Percentiles rank a stretch among this genome's conserved stretches.
Conservation (phyloP, 2,888 invertebrate species). For the Nomada flava region DNA sequence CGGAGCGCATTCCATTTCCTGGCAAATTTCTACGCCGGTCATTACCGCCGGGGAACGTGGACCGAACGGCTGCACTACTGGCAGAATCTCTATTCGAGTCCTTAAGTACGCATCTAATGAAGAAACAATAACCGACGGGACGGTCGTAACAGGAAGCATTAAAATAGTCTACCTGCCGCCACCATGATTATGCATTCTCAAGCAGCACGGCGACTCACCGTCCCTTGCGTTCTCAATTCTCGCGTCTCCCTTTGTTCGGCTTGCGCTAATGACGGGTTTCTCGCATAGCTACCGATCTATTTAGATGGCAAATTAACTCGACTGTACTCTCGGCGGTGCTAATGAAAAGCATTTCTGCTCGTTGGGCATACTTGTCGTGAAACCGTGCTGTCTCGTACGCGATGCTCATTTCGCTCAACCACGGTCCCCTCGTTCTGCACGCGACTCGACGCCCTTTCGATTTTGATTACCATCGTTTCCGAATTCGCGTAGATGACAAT, state of each 20-base stretch:
- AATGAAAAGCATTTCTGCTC: conserved; percentile 67
- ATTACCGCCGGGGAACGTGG: neutral
- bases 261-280: conserved; percentile 65
- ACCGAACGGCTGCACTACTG: neutral
- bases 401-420: conserved; percentile 18
- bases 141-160: conserved; percentile 63
- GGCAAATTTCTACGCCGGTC: conserved; percentile 22
- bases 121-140: conserved; percentile 73
- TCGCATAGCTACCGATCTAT: conserved; percentile 65
- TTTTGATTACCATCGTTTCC: neutral
- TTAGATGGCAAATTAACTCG: conserved; percentile 69
- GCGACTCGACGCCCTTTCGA: neutral
- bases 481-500: neutral
- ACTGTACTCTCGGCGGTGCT: conserved; percentile 63
- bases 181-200: conserved; percentile 42
- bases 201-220: conserved; percentile 31
- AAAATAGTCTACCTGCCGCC: conserved; percentile 43
- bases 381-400: conserved; percentile 19
- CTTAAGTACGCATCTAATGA: conserved; percentile 73
- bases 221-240: conserved; percentile 49
- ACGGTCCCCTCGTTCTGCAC: neutral
- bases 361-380: conserved; percentile 36
- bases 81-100: conserved; percentile 18
- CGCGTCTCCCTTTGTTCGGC: conserved; percentile 62
- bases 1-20: conserved; percentile 9